A percentile compares a stretch with the other conserved stretches of the same genome.
Conservation (phyloP, 2,888 invertebrate species). For the Sphecodes monilicornis region DNA sequence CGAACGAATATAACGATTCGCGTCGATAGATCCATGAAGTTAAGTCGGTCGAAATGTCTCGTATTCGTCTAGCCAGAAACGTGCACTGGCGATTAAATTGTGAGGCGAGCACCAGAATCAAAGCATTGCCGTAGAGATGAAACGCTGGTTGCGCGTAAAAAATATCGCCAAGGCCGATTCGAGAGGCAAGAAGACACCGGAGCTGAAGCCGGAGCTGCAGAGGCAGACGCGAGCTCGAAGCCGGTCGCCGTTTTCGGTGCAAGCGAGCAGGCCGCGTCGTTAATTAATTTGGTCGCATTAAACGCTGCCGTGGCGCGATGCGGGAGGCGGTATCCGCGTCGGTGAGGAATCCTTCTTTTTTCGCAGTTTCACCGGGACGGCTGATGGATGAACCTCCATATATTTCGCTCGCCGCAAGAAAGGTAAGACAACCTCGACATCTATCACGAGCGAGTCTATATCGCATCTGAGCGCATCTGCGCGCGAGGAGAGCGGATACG, state of each 20-base stretch:
- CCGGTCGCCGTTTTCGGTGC: conserved; percentile 20
- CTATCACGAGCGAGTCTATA: conserved; percentile 73
- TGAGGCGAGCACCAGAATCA: neutral
- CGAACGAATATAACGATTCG: neutral
- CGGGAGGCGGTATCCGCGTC: conserved; percentile 23
- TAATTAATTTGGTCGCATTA: conserved; percentile 69
- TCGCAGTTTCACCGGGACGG: conserved; percentile 64
- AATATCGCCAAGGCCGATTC: neutral
- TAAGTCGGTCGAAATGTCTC: neutral
- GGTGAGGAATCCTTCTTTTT: conserved; percentile 39
- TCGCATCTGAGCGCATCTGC: conserved; percentile 50
- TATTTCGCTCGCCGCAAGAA: conserved; percentile 71
- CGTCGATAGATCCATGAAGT: neutral
- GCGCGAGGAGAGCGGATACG: conserved; percentile 3
- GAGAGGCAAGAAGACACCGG: neutral
- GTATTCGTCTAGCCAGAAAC: too few species aligned
- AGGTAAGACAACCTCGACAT: conserved; percentile 74
- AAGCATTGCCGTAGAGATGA: neutral
- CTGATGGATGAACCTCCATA: conserved; percentile 74
- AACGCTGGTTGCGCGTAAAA: neutral
- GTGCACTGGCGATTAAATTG: neutral
- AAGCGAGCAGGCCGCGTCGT: conserved; percentile 34
- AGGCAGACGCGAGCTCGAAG: neutral
- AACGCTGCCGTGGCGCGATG: conserved; percentile 44
- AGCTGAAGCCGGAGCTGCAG: neutral